phyloP scores from a whole-genome alignment of 53 echinoderm and acorn worm genomes.

The Arbacia lixula region DNA sequence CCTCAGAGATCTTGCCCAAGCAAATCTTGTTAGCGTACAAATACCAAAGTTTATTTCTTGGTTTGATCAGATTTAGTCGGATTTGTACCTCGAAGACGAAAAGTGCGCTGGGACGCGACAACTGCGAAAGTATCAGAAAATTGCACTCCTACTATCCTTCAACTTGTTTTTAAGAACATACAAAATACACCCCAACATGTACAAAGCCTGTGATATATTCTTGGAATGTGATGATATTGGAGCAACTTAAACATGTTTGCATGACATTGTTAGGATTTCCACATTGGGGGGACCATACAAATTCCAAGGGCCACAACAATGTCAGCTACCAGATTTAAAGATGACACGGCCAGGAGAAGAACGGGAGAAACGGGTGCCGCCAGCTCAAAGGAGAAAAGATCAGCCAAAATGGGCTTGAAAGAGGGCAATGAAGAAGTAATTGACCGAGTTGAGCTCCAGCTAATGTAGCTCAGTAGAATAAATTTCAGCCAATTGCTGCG shows the following conservation, averaged over 20 bases:
- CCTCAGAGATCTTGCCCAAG: conserved; percentile 28
- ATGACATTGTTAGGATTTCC: too few relatives aligned
- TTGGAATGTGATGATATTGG: too few relatives aligned
- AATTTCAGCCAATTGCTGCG: conserved; percentile 50
- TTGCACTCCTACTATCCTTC: too few relatives aligned
- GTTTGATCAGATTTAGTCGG: conserved; percentile 34
- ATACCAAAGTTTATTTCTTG: conserved; percentile 56
- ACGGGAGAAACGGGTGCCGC: conserved; percentile 13
- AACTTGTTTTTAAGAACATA: too few relatives aligned
- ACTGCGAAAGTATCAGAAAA: too few relatives aligned
- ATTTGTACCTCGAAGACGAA: conserved; percentile 14
- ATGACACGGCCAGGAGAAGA: not conserved
- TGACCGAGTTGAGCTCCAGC: conserved; percentile 56
- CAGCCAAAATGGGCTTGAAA: conserved; percentile 40
- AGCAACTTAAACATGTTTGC: too few relatives aligned
- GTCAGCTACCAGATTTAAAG: not conserved
- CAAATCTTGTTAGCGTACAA: conserved; percentile 58
- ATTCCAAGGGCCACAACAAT: not conserved
- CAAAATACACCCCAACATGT: too few relatives aligned
- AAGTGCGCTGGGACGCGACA: conserved; percentile 38
- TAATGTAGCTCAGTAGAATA: conserved; percentile 53
- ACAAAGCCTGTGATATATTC: too few relatives aligned
- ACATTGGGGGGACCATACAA: too few relatives aligned
- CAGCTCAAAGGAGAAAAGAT: conserved; percentile 32
- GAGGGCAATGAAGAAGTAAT: conserved; percentile 55